A percentile compares a stretch with the other conserved stretches of the same genome.
phyloP scores from a whole-genome alignment of 2,888 invertebrate genomes.

The Ommatoiulus sabulosus region DNA sequence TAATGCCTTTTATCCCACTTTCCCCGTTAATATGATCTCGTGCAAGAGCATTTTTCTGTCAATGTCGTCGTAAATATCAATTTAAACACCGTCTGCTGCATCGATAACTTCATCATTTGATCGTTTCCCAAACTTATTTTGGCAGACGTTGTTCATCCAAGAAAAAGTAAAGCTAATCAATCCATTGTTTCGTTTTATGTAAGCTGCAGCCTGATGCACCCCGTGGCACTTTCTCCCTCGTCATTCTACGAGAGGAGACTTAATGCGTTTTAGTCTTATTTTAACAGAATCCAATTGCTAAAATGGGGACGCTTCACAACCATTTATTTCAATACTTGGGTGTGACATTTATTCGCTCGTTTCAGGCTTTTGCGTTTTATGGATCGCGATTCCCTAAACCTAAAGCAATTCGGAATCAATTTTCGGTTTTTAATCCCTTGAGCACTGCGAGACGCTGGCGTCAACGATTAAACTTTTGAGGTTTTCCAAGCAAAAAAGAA shows the following conservation, averaged over 20 bases:
- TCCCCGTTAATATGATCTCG: conserved; percentile 32
- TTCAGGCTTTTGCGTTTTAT: conserved; percentile 36
- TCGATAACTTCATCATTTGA: conserved; percentile 43
- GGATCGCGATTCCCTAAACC: not conserved
- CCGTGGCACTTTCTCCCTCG: not conserved
- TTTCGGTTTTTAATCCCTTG: conserved; percentile 31
- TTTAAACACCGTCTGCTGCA: conserved; percentile 43
- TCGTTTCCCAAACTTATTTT: conserved; percentile 40
- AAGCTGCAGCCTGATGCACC: conserved; percentile 11
- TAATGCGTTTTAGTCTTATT: conserved; percentile 43
- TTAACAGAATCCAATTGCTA: conserved; percentile 43
- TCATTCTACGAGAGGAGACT: conserved; percentile 1
- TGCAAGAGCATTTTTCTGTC: conserved; percentile 40
- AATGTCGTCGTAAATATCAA: conserved; percentile 43
- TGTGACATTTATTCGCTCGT: conserved; percentile 33
- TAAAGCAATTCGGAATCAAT: conserved; percentile 24
- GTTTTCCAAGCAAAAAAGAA: not conserved
- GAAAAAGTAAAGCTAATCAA: conserved; percentile 43
- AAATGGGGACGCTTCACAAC: conserved; percentile 40
- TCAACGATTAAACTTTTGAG: conserved; percentile 36
- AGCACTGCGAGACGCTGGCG: not conserved
- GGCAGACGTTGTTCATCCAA: conserved; percentile 43
- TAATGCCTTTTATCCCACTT: conserved; percentile 21
- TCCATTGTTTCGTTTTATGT: conserved; percentile 40
- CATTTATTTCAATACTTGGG: conserved; percentile 43